Evolutionary conservation across 2,888 invertebrate species (phyloP), one percentile per base, ranked within the genome.

Genomic region (Adelognathus sp.): DNA sequence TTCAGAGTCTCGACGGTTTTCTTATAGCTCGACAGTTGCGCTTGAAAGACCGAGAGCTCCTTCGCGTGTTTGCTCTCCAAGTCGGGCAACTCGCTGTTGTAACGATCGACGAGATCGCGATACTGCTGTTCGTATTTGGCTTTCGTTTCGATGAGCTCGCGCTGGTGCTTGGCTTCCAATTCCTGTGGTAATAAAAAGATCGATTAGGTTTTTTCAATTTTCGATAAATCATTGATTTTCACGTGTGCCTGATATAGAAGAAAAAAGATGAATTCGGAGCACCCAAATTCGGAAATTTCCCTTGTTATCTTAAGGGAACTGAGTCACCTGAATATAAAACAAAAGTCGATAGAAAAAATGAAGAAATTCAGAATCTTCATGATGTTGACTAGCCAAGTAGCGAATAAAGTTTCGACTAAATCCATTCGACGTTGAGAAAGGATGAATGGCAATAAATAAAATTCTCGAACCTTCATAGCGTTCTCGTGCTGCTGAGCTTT

Each of bases 11-110:
- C 89, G 0, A 90, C 86, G 0, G 88, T 90, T 50, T 86, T 88
- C 61, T 90, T 90, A 39, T 88, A 91, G 5, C 87, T 85, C 0
- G 84, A 76, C 7, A 90, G 54, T 21, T 91, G 90, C 0, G 87
- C 75, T 46, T 91, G 90, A 61, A 90, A 89, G 1, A 88, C 84
- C 0, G 89, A 88, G 0, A 91, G 81, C 69, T 91, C 91, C 50
- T 90, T 90, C 1, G 89, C 87, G 27, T 90, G 90, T 14, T 85
- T 86, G 9, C 80, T 86, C 61, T 90, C 89, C 24, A 90, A 69
- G 16, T 88, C 83, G 0, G 86, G 85, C 6, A 89, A 52, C 29
- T 88, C 87, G 21, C 84, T 83, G 27, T 88, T 89, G n/a, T 86
- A 83, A 76, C 86, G 86, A 72, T 87, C 85, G 0, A 82, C 79